phyloP scores from a whole-genome alignment of 1,140 invertebrate genomes.

The Leptopilina clavipes region DNA sequence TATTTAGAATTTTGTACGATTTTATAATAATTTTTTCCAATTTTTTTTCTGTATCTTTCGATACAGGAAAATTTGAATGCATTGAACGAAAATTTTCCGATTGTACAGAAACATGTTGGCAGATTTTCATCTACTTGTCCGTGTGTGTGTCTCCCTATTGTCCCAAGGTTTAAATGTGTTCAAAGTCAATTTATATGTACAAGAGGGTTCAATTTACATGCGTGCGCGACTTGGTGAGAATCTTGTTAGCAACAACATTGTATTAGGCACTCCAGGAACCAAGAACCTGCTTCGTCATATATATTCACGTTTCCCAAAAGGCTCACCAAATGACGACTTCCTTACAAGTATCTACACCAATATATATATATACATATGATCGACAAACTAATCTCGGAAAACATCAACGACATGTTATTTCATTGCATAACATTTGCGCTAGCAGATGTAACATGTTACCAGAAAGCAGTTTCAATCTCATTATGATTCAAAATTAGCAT shows the following conservation, averaged over 20 bases:
- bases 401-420: slow-evolving; percentile 26
- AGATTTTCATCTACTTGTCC: too few relatives aligned
- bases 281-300: slow-evolving; percentile 11
- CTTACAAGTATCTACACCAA: slow-evolving; percentile 31
- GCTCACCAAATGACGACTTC: slow-evolving; percentile 37
- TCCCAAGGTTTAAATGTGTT: too few relatives aligned
- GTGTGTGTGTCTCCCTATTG: too few relatives aligned
- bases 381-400: slow-evolving; percentile 34
- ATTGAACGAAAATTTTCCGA: too few relatives aligned
- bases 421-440: neutral
- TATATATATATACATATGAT: too few relatives aligned
- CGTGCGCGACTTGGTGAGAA: slow-evolving; percentile 15
- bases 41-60: too few relatives aligned
- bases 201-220: neutral
- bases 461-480: slow-evolving; percentile 29
- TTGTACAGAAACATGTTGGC: too few relatives aligned
- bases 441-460: slow-evolving; percentile 20
- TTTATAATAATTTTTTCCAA: too few relatives aligned
- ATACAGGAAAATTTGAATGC: too few relatives aligned
- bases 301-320: neutral
- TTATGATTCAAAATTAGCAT: slow-evolving; percentile 11
- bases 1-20: too few relatives aligned
- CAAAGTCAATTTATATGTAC: too few relatives aligned
- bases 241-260: slow-evolving; percentile 41
- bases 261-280: slow-evolving; percentile 38